Conservation (phyloP, 1,140 invertebrate genomes). For the Ceratina australensis region DNA sequence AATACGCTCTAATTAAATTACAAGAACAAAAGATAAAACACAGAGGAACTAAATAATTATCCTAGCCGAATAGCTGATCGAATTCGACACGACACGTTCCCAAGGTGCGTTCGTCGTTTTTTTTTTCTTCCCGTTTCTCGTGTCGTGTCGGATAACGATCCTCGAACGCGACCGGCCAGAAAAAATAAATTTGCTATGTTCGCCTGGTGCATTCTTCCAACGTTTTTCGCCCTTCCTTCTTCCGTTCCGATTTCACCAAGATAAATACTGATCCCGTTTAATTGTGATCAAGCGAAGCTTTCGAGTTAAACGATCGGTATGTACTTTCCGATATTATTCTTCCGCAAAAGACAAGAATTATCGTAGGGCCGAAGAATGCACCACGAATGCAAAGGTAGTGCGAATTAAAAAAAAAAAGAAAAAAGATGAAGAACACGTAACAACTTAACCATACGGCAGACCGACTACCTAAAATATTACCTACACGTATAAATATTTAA, state of each 20-base stretch:
- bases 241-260: not conserved
- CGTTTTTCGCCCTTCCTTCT: not conserved
- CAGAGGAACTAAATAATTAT: constrained; percentile 46
- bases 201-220: constrained; percentile 3
- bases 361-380: not conserved
- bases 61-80: constrained; percentile 36
- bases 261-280: not conserved
- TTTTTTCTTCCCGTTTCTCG: constrained; percentile 12
- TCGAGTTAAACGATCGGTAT: not conserved
- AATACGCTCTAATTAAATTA: constrained; percentile 72
- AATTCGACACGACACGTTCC: constrained; percentile 36
- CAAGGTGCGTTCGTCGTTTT: not conserved
- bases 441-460: constrained; percentile 42
- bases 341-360: not conserved
- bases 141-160: constrained; percentile 37
- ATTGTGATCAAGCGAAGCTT: no score
- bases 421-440: not conserved
- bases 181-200: not conserved
- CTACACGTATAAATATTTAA: constrained; percentile 57
- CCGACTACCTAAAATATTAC: constrained; percentile 59
- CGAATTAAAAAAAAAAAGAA: not conserved
- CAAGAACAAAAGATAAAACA: constrained; percentile 9
- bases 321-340: not conserved
- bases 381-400: constrained; percentile 20
- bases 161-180: constrained; percentile 8